Percentiles rank a stretch among this genome's conserved stretches.
phyloP scores from a whole-genome alignment of 2,888 invertebrate genomes.

The Phorcus lineatus region DNA sequence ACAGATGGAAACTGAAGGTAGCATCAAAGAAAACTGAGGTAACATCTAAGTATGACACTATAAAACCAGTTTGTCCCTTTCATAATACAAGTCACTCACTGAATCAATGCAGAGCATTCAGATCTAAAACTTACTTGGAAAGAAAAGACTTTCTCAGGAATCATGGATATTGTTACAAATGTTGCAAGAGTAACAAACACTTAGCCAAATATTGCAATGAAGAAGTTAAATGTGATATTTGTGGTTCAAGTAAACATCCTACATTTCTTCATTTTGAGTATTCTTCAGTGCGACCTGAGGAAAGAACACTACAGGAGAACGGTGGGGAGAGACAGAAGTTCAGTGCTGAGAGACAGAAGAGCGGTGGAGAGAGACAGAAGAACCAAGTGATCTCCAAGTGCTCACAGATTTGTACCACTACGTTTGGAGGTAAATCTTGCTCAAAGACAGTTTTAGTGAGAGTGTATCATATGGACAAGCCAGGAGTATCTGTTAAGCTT shows the following conservation, averaged over 20 bases:
- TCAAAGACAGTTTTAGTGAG: slow-evolving; percentile 25
- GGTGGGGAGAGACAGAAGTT: background rate
- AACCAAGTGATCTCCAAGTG: background rate
- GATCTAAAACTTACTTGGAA: slow-evolving; percentile 10
- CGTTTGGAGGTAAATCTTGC: slow-evolving; percentile 28
- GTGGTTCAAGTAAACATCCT: slow-evolving; percentile 30
- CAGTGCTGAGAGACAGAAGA: background rate
- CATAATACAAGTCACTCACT: slow-evolving; percentile 20
- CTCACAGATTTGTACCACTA: slow-evolving; percentile 20
- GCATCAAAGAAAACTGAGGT: background rate
- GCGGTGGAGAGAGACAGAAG: background rate
- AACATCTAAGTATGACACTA: slow-evolving; percentile 33
- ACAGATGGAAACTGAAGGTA: background rate
- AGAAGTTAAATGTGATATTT: slow-evolving; percentile 33
- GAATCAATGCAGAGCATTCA: slow-evolving; percentile 32
- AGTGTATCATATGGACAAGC: slow-evolving; percentile 13
- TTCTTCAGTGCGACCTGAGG: background rate
- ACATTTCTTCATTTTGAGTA: slow-evolving; percentile 30
- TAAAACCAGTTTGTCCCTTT: slow-evolving; percentile 32
- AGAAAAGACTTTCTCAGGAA: background rate
- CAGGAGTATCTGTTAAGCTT: background rate
- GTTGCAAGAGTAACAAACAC: slow-evolving; percentile 35
- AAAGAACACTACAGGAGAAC: background rate
- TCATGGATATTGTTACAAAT: slow-evolving; percentile 33
- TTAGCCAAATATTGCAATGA: slow-evolving; percentile 25